Base-by-base conservation (phyloP, 2,797 vertebrate genomes). In the Rhabdomys pumilio region DNA sequence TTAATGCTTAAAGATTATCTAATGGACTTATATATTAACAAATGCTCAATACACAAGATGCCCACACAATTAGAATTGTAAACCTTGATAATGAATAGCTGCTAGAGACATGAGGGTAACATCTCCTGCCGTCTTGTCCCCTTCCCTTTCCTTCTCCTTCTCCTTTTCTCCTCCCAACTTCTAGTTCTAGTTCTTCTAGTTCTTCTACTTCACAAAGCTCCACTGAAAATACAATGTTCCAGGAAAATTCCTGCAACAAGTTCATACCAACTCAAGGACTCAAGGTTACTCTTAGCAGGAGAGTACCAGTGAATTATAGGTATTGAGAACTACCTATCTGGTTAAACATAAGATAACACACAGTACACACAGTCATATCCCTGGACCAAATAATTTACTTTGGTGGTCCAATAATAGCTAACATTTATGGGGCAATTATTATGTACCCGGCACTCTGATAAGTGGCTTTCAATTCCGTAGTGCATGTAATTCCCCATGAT, bases 251-350 rank as follows among this genome's bases (percentile, higher is more conserved):
- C 50, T 50, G 50, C 50, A 50, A 50, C 50, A 95, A 91, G 34
- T 80, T 89, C 47, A 63, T 85, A 75, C 26, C 67, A 81, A 96
- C 20, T 93, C 94, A 89, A 50, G n/a, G 38, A 96, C 11, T 89
- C 94, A 89, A 55, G n/a, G n/a, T 47, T 94, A 88, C 84, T 93
- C 61, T 95, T 91, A 91, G 61, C 72, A 73, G 75, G 90, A 87
- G 50, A 90, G 34, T 91, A 79, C 63, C 26, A 91, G 77, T 85
- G 80, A 97, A 92, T 89, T 75, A 95, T 34, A 81, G 85, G 88
- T 38, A 72, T 9, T 89, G 57, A 94, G 41, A 69, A 75, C 4
- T 65, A 80, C 4, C 31, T 63, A 84, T 90, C 53, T 91, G 84
- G 69, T 92, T 83, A 73, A 84, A 86, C n/a, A 72, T 87, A 44